Evolutionary conservation across 2,888 invertebrate species (phyloP).

Genomic region (Halocaridina rubra): DNA sequence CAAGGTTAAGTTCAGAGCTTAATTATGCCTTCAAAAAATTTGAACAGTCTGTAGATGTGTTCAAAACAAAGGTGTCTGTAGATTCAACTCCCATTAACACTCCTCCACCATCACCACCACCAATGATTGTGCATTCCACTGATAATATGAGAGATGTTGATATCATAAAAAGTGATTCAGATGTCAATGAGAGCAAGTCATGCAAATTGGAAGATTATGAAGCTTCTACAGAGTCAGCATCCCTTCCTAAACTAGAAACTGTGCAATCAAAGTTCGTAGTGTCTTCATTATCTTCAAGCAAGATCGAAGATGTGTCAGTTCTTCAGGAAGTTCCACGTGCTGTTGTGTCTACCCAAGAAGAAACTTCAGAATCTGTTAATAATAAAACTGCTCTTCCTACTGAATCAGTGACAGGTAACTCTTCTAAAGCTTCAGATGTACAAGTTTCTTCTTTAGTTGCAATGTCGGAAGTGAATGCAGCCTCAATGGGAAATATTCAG

Average conservation of each 20-base stretch:
- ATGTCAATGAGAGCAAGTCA: background rate
- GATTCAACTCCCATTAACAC: conserved; percentile 21
- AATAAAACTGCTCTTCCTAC: background rate
- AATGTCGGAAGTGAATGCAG: background rate
- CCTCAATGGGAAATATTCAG: background rate
- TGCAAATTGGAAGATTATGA: background rate
- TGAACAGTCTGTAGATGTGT: conserved; percentile 35
- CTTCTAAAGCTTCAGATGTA: background rate
- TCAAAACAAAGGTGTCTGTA: conserved; percentile 20
- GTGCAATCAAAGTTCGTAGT: background rate
- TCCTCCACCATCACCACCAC: conserved; percentile 3
- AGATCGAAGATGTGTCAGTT: background rate
- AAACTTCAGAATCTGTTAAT: background rate
- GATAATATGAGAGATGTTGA: background rate
- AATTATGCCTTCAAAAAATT: conserved; percentile 44
- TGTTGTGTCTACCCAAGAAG: background rate
- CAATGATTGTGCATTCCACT: conserved; percentile 15
- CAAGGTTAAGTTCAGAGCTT: conserved; percentile 39
- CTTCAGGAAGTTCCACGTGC: no score
- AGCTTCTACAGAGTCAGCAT: background rate
- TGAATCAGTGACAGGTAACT: background rate
- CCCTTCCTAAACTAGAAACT: conserved; percentile 28
- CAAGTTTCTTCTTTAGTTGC: background rate
- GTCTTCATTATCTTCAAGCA: background rate
- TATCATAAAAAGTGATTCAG: background rate